These are phyloP conservation scores for Odontothrips loti DNA, from an alignment of 2,888 invertebrate genomes.

Conservation along the genomic window DNA sequence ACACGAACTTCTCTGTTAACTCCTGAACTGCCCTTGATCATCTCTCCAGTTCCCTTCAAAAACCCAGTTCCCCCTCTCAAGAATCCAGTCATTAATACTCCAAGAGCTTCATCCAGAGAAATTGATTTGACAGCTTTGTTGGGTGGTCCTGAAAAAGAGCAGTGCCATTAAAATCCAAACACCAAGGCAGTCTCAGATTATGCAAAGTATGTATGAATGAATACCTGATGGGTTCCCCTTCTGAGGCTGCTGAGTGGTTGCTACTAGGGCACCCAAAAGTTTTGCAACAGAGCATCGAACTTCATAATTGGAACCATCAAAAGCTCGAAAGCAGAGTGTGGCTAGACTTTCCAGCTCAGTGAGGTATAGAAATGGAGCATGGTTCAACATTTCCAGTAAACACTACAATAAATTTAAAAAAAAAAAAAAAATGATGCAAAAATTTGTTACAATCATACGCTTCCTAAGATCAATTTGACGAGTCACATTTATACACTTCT, in stretches of 20 bases:
- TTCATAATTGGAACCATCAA: slow-evolving; percentile 89
- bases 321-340: slow-evolving; percentile 84
- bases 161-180: neutral
- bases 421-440: too few species aligned
- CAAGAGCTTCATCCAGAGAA: slow-evolving; percentile 86
- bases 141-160: slow-evolving; percentile 49
- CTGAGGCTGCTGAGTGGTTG: slow-evolving; percentile 75
- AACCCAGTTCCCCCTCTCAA: slow-evolving; percentile 90
- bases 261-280: slow-evolving; percentile 80
- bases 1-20: slow-evolving; percentile 94
- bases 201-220: too few species aligned
- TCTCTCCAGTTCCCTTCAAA: slow-evolving; percentile 87
- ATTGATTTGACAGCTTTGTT: slow-evolving; percentile 61
- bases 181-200: too few species aligned
- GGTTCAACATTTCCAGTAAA: slow-evolving; percentile 80
- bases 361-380: slow-evolving; percentile 78
- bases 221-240: slow-evolving; percentile 51
- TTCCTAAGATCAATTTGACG: too few species aligned
- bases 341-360: slow-evolving; percentile 88
- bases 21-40: slow-evolving; percentile 90
- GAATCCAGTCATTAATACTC: slow-evolving; percentile 89
- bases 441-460: too few species aligned
- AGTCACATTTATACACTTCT: too few species aligned
- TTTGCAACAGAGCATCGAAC: slow-evolving; percentile 88
- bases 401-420: too few species aligned